Evolutionary conservation across 2,888 invertebrate genomes (phyloP).

Genomic region (Melinaea menophilus): DNA sequence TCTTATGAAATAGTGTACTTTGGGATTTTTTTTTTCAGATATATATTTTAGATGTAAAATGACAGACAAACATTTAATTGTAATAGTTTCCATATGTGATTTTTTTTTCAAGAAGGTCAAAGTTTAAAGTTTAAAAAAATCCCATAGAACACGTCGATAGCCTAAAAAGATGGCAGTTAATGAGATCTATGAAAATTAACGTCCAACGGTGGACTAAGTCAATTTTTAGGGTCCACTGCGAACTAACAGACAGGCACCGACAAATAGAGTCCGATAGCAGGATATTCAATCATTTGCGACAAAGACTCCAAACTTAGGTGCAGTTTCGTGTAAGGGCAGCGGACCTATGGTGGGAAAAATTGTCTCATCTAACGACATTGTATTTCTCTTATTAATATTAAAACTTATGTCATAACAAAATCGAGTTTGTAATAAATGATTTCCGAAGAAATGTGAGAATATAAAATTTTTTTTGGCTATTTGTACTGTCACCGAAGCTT

Average conservation of each 20-base stretch:
- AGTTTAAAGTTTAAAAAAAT: slow-evolving; percentile 15
- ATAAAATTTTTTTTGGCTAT: slow-evolving; percentile 7
- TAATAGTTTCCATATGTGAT: too few relatives aligned
- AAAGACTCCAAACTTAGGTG: not conserved
- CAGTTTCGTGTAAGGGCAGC: not conserved
- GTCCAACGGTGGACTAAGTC: slow-evolving; percentile 60
- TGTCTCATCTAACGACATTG: slow-evolving; percentile 67
- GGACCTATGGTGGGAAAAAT: slow-evolving; percentile 61
- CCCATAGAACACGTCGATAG: slow-evolving; percentile 40
- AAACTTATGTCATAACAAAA: slow-evolving; percentile 7
- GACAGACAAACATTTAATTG: not conserved
- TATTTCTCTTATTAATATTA: slow-evolving; percentile 54
- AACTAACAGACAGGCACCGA: slow-evolving; percentile 5
- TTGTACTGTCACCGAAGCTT: slow-evolving; percentile 20
- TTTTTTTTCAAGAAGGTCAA: too few relatives aligned
- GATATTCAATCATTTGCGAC: too few relatives aligned
- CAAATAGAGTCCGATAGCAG: not conserved
- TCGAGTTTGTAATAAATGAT: slow-evolving; percentile 2
- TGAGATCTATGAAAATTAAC: slow-evolving; percentile 66
- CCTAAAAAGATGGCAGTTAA: slow-evolving; percentile 54
- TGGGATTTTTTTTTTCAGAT: slow-evolving; percentile 9
- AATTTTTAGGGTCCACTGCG: slow-evolving; percentile 26
- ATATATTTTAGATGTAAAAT: not conserved
- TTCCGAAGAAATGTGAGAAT: slow-evolving; percentile 8
- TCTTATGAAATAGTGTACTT: slow-evolving; percentile 13